Evolutionary conservation across 2,113 vertebrate species (phyloP).

Genomic region (Grallaria varia): DNA sequence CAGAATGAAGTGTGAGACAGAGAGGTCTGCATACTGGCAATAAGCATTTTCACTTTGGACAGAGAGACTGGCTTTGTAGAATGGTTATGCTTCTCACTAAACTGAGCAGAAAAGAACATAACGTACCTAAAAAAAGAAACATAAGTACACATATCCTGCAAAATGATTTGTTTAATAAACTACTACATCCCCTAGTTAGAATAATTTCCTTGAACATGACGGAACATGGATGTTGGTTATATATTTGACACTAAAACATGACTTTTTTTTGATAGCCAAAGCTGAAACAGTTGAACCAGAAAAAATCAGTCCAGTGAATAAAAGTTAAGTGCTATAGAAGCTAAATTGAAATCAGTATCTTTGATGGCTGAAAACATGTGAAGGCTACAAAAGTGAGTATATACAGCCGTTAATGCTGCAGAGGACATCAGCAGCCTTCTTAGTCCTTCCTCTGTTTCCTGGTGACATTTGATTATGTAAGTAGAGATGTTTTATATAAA

Average conservation of each 20-base stretch:
- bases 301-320: not conserved
- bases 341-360: not conserved
- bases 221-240: constrained; percentile 12
- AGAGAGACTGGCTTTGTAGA: not conserved
- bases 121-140: constrained; percentile 6
- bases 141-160: constrained; percentile 33
- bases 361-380: not conserved
- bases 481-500: not conserved
- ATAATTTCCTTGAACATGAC: constrained; percentile 36
- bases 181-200: constrained; percentile 31
- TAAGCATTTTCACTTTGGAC: not conserved
- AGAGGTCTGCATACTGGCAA: rapidly evolving
- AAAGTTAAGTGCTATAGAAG: not conserved
- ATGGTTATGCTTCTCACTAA: not conserved
- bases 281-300: not conserved
- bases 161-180: constrained; percentile 63
- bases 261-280: not conserved
- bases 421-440: not conserved
- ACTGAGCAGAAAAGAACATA: constrained; percentile 25
- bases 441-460: not conserved
- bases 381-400: not conserved
- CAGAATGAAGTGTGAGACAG: not conserved
- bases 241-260: not conserved
- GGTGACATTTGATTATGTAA: not conserved
- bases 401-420: not conserved